These are phyloP conservation scores for Notothenia coriiceps DNA, from an alignment of 2,113 vertebrate species.

Conservation along the genomic window DNA sequence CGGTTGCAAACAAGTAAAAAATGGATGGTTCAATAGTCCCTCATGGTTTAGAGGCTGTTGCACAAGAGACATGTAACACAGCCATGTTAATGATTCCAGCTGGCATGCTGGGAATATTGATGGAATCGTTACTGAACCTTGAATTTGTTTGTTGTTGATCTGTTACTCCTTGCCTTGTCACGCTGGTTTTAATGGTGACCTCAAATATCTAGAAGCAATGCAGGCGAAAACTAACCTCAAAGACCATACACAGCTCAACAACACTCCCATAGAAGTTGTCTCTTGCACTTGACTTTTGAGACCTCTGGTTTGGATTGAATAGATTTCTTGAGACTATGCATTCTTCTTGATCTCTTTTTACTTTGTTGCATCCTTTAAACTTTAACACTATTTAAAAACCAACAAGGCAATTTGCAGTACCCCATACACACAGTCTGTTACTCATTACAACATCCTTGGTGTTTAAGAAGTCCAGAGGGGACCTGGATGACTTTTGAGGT, in stretches of 20 bases:
- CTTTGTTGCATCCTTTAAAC: neutral
- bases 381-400: neutral
- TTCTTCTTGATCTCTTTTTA: neutral
- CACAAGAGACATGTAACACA: conserved; percentile 8
- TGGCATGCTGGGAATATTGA: conserved; percentile 4
- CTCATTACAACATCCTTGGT: no score
- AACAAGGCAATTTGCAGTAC: neutral
- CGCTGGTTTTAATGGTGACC: conserved; percentile 5
- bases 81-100: conserved; percentile 27
- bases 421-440: neutral
- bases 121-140: conserved; percentile 6
- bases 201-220: conserved; percentile 8
- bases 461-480: no score
- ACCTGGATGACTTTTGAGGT: neutral
- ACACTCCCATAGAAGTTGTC: neutral
- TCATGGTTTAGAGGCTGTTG: conserved; percentile 9
- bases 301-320: neutral
- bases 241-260: neutral
- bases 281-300: neutral
- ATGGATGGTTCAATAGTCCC: conserved; percentile 26
- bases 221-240: neutral
- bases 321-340: no score
- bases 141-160: conserved; percentile 21
- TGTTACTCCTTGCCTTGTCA: neutral
- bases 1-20: conserved; percentile 32